These are phyloP conservation scores for Nyctalus aviator DNA, from an alignment of 2,797 vertebrate species.

Conservation along the genomic window DNA sequence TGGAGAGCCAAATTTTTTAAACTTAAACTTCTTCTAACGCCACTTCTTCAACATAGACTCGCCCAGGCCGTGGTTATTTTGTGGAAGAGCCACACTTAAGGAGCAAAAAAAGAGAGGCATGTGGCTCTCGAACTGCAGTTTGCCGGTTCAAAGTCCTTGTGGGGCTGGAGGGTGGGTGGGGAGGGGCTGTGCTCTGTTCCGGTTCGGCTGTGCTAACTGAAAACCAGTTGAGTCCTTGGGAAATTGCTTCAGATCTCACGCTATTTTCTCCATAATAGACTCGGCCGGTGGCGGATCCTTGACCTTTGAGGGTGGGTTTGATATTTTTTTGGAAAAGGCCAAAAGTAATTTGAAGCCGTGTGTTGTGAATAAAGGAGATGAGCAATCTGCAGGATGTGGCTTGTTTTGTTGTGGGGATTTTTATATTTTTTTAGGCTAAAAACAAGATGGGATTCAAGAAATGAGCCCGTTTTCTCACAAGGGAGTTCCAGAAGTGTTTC, in stretches of 20 bases:
- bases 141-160: fast-evolving
- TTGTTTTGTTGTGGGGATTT: constrained; percentile 34
- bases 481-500: not conserved
- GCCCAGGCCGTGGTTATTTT: too few relatives aligned
- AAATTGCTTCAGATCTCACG: constrained; percentile 56
- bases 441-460: not conserved
- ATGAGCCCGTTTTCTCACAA: constrained; percentile 6
- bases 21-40: too few relatives aligned
- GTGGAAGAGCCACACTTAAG: too few relatives aligned
- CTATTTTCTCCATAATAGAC: constrained; percentile 56
- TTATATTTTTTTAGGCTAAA: constrained; percentile 6
- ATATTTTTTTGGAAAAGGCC: constrained; percentile 78
- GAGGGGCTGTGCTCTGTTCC: not conserved
- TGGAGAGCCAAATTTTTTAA: too few relatives aligned
- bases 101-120: too few relatives aligned
- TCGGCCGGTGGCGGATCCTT: constrained; percentile 34
- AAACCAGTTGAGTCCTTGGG: not conserved
- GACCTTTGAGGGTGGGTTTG: constrained; percentile 78
- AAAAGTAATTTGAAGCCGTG: constrained; percentile 72
- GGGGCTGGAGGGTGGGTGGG: too few relatives aligned
- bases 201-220: not conserved
- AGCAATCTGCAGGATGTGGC: constrained; percentile 40
- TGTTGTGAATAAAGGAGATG: constrained; percentile 62
- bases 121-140: too few relatives aligned
- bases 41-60: too few relatives aligned